Conservation (phyloP, 2,797 vertebrate species). For the Neosilurus mollespiculum region DNA sequence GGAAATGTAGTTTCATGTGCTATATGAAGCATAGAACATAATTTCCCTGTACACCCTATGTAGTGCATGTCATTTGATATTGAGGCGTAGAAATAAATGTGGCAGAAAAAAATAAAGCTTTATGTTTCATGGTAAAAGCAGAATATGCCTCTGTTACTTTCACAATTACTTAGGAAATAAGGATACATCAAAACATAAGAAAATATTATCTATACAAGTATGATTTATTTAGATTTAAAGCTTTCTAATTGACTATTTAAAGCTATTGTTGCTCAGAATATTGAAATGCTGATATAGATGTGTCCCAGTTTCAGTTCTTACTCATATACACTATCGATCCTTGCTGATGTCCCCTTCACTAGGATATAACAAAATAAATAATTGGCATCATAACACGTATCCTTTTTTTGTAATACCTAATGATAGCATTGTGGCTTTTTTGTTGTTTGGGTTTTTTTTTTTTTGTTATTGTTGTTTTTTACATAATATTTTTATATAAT, state of each 20-base stretch:
- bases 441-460: not conserved
- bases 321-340: not conserved
- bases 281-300: slow-evolving; percentile 3
- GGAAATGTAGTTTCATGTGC: not conserved
- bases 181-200: not conserved
- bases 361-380: too few relatives aligned
- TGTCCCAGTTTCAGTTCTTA: slow-evolving; percentile 2
- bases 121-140: not conserved
- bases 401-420: not conserved
- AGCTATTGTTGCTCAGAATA: not conserved
- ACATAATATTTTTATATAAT: not conserved
- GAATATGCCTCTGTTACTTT: not conserved
- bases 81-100: not conserved
- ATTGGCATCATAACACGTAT: not conserved
- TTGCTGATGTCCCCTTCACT: not conserved
- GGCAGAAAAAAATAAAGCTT: not conserved
- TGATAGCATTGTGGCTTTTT: not conserved
- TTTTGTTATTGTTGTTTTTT: not conserved
- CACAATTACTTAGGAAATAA: not conserved
- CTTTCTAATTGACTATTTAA: not conserved
- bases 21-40: not conserved
- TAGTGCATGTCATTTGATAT: too few relatives aligned
- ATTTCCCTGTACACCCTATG: not conserved
- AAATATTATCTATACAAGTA: not conserved
- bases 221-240: too few relatives aligned